Evolutionary conservation across 2,888 invertebrate genomes (phyloP).

Genomic region (Lymantria monacha): DNA sequence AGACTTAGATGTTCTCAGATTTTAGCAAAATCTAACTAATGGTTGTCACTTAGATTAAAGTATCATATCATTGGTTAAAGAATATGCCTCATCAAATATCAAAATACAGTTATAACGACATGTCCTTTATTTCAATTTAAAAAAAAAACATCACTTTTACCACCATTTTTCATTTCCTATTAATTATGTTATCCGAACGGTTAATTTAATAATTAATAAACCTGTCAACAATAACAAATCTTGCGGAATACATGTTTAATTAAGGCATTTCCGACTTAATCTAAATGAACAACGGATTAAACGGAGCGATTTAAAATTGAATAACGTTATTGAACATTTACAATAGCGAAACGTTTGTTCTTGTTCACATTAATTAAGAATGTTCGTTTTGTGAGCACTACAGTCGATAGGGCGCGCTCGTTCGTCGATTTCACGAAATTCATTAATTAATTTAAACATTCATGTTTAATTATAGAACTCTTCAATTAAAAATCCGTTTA

Average conservation of each 20-base stretch:
- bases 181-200: constrained; percentile 1
- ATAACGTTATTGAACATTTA: constrained; percentile 52
- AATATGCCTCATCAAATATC: no score
- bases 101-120: no score
- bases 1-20: no score
- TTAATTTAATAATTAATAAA: constrained; percentile 12
- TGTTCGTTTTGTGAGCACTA: constrained; percentile 60
- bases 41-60: no score
- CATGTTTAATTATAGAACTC: constrained; percentile 78
- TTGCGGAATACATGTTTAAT: constrained; percentile 27
- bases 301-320: constrained; percentile 42
- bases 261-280: constrained; percentile 32
- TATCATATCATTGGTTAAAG: no score
- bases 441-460: constrained; percentile 79
- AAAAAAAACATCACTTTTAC: no score
- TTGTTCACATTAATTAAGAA: constrained; percentile 70
- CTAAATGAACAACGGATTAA: constrained; percentile 42
- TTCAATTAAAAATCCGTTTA: constrained; percentile 73
- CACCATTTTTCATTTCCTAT: neutral
- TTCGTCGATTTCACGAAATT: constrained; percentile 60
- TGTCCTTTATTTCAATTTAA: no score
- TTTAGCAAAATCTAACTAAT: no score
- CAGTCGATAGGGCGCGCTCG: constrained; percentile 38
- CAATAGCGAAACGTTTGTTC: constrained; percentile 61
- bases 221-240: constrained; percentile 20